Percentiles rank a stretch among this genome's conserved stretches.
Conservation (phyloP, 2,888 invertebrate genomes). For the Drosophila cyrtoloma region DNA sequence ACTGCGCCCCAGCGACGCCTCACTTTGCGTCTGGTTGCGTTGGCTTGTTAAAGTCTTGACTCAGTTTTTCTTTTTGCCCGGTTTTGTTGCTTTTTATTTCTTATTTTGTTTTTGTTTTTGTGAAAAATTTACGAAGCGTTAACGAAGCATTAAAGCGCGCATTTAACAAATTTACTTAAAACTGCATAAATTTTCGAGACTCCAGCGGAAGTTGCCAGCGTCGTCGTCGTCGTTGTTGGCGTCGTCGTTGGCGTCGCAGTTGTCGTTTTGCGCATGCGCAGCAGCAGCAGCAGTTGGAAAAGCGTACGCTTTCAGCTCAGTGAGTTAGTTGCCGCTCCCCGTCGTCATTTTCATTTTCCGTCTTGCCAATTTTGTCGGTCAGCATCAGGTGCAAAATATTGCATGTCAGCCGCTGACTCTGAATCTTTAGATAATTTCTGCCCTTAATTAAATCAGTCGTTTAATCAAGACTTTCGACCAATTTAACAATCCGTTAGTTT, state of each 20-base stretch:
- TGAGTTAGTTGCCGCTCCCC: slow-evolving; percentile 38
- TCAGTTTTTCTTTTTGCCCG: slow-evolving; percentile 44
- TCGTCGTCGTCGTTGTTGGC: slow-evolving; percentile 25
- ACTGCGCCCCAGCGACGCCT: neutral
- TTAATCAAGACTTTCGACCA: neutral
- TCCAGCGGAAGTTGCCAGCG: slow-evolving; percentile 57
- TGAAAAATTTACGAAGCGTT: slow-evolving; percentile 82
- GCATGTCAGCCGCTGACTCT: slow-evolving; percentile 6
- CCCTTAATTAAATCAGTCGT: neutral
- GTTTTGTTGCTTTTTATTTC: slow-evolving; percentile 14
- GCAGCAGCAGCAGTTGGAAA: slow-evolving; percentile 38
- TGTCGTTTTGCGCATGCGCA: slow-evolving; percentile 64
- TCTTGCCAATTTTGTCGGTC: slow-evolving; percentile 42
- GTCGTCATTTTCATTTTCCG: slow-evolving; percentile 54
- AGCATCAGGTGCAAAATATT: slow-evolving; percentile 15
- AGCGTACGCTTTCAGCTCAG: slow-evolving; percentile 39
- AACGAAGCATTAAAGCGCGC: slow-evolving; percentile 85
- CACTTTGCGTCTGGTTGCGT: slow-evolving; percentile 12
- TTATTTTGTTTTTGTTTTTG: slow-evolving; percentile 53
- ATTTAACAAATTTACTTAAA: slow-evolving; percentile 84
- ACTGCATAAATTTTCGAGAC: slow-evolving; percentile 79
- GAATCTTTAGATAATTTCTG: neutral
- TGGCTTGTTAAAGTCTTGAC: slow-evolving; percentile 57
- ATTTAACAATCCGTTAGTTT: neutral
- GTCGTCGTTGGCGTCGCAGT: slow-evolving; percentile 23